Percentiles rank a stretch among this genome's conserved stretches.
Evolutionary conservation across 2,888 invertebrate genomes (phyloP).

Genomic region (Chymomyza procnemis): DNA sequence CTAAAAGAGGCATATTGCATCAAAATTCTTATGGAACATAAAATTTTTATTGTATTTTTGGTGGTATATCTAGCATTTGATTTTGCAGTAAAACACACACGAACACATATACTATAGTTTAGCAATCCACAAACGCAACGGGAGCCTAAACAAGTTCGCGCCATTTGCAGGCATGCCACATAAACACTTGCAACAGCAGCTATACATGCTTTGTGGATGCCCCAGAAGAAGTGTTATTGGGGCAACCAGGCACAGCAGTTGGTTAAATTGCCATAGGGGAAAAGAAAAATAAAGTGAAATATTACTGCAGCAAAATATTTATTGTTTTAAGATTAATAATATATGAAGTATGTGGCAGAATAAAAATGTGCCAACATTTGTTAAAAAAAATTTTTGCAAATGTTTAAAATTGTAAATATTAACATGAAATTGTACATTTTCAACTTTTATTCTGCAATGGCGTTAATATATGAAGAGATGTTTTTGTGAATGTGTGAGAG

Average conservation of each 20-base stretch:
- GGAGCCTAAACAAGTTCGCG: slow-evolving; percentile 61
- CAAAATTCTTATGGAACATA: slow-evolving; percentile 3
- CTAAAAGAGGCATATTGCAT: neutral
- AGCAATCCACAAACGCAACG: slow-evolving; percentile 59
- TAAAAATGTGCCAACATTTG: neutral
- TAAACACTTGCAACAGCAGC: slow-evolving; percentile 14
- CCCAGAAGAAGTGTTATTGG: neutral
- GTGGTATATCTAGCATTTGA: slow-evolving; percentile 8
- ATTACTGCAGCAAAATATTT: slow-evolving; percentile 57
- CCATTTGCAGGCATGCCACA: slow-evolving; percentile 59
- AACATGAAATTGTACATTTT: no score
- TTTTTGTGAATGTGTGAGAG: no score
- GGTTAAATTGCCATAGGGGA: slow-evolving; percentile 24
- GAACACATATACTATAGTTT: slow-evolving; percentile 10
- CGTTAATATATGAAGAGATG: no score
- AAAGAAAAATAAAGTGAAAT: slow-evolving; percentile 25
- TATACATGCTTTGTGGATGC: neutral
- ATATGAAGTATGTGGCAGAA: slow-evolving; percentile 24
- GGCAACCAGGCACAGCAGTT: slow-evolving; percentile 47
- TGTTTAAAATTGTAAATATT: neutral
- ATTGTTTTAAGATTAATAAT: slow-evolving; percentile 50
- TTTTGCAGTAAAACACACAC: neutral
- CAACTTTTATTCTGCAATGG: no score
- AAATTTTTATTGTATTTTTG: neutral
- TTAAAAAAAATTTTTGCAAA: neutral